phyloP scores from a whole-genome alignment of 2,113 vertebrate species.

The Takifugu flavidus region DNA sequence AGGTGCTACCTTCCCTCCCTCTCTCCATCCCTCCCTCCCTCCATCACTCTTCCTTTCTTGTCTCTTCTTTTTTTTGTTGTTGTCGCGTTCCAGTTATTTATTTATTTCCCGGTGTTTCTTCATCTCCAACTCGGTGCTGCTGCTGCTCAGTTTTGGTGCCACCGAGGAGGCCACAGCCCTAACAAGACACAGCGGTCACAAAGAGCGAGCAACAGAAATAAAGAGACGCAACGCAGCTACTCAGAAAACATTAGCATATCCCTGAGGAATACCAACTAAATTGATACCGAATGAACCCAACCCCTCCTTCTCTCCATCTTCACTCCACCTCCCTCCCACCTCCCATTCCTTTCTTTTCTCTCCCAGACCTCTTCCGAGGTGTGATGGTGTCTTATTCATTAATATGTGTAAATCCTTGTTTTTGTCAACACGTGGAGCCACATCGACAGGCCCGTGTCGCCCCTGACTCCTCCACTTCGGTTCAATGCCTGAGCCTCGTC shows the following conservation, averaged over 20 bases:
- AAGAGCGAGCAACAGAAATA: slow-evolving; percentile 84
- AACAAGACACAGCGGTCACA: slow-evolving; percentile 93
- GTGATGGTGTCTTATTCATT: slow-evolving; percentile 89
- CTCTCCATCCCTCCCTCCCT: slow-evolving; percentile 60
- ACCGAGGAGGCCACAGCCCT: slow-evolving; percentile 88
- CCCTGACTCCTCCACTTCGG: slow-evolving; percentile 37
- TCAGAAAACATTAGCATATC: slow-evolving; percentile 74
- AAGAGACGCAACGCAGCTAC: slow-evolving; percentile 83
- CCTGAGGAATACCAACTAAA: slow-evolving; percentile 90
- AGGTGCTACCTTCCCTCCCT: slow-evolving; percentile 83
- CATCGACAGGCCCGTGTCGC: slow-evolving; percentile 31
- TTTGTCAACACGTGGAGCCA: slow-evolving; percentile 53
- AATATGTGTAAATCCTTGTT: slow-evolving; percentile 92
- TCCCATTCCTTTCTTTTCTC: slow-evolving; percentile 6
- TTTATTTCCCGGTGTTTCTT: slow-evolving; percentile 52
- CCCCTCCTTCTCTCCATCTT: slow-evolving; percentile 35
- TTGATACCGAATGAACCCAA: slow-evolving; percentile 74
- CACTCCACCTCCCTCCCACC: slow-evolving; percentile 7
- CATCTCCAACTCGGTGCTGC: slow-evolving; percentile 40
- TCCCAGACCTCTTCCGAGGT: slow-evolving; percentile 74
- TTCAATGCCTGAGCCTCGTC: slow-evolving; percentile 50
- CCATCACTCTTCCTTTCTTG: slow-evolving; percentile 45
- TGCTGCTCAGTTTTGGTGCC: slow-evolving; percentile 66
- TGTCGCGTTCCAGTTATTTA: slow-evolving; percentile 54
- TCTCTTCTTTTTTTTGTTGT: slow-evolving; percentile 34